phyloP scores from a whole-genome alignment of 2,888 invertebrate genomes.

The Crepidodera aurea region DNA sequence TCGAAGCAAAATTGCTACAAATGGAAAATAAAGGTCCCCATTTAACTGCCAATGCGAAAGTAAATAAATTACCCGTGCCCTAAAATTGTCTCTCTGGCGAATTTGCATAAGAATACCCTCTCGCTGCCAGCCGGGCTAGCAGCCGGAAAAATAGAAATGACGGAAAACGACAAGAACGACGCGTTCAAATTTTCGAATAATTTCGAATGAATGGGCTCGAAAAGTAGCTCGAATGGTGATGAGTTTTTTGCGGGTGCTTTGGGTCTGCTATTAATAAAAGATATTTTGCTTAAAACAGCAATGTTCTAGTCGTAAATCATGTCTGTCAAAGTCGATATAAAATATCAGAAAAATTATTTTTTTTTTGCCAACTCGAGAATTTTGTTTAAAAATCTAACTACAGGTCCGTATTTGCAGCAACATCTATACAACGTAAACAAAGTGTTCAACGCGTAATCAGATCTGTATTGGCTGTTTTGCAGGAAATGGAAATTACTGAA shows the following conservation, averaged over 20 bases:
- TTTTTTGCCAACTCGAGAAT: too few relatives aligned
- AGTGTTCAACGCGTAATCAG: too few relatives aligned
- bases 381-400: too few relatives aligned
- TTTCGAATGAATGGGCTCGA: slow-evolving; percentile 35
- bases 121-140: slow-evolving; percentile 33
- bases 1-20: slow-evolving; percentile 37
- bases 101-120: slow-evolving; percentile 59
- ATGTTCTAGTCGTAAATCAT: too few relatives aligned
- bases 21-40: slow-evolving; percentile 44
- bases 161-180: slow-evolving; percentile 35
- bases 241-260: slow-evolving; percentile 10
- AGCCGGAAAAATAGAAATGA: slow-evolving; percentile 43
- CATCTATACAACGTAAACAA: too few relatives aligned
- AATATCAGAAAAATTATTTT: too few relatives aligned
- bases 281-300: too few relatives aligned
- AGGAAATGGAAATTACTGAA: too few relatives aligned
- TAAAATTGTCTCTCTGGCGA: slow-evolving; percentile 55
- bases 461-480: too few relatives aligned
- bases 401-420: too few relatives aligned
- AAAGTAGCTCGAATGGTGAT: slow-evolving; percentile 31
- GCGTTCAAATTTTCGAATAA: slow-evolving; percentile 42
- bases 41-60: slow-evolving; percentile 52
- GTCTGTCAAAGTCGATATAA: too few relatives aligned
- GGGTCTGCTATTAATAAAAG: too few relatives aligned
- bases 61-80: slow-evolving; percentile 56